Conservation (phyloP, 2,797 vertebrate genomes). For the Aphelocoma californica region DNA sequence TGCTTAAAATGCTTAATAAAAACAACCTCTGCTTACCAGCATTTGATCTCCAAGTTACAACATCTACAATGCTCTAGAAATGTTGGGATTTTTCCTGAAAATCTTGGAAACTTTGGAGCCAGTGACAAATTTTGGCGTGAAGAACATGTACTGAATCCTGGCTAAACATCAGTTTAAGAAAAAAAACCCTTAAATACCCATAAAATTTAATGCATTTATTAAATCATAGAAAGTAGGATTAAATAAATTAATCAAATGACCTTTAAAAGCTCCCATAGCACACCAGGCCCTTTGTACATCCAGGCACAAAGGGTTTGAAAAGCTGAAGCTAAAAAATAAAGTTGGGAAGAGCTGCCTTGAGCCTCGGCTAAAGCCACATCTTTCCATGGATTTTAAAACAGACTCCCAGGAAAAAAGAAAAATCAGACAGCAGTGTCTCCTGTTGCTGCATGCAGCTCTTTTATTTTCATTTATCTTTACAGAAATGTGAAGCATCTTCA, state of each 20-base stretch:
- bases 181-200: background rate
- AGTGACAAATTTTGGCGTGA: background rate
- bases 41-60: background rate
- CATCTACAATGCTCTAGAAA: background rate
- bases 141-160: background rate
- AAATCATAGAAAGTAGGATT: background rate
- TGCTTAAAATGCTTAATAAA: background rate
- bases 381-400: accelerated
- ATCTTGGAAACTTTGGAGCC: background rate
- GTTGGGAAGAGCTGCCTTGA: background rate
- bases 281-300: background rate
- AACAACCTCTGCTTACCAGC: accelerated
- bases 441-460: conserved; percentile 87
- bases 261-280: background rate
- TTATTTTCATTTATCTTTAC: conserved; percentile 80
- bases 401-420: accelerated
- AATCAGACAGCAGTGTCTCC: background rate
- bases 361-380: accelerated
- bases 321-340: background rate
- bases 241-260: background rate
- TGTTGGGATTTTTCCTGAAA: background rate
- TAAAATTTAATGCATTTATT: background rate
- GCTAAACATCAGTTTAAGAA: background rate
- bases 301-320: background rate
- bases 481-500: conserved; percentile 76